These are phyloP conservation scores for Amitus sp. DNA, from an alignment of 2,888 invertebrate species.

Conservation along the genomic window DNA sequence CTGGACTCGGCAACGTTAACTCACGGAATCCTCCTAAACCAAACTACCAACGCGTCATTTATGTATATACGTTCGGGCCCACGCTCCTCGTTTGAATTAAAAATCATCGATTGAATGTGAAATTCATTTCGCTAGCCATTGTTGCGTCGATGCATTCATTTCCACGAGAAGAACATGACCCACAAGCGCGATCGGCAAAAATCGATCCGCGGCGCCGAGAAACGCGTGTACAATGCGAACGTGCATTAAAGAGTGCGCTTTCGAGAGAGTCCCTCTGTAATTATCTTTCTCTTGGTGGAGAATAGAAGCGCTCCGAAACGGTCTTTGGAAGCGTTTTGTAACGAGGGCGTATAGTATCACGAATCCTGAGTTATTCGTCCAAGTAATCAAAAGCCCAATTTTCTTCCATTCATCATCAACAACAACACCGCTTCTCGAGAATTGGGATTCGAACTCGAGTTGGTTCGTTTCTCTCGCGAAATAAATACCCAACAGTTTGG, in stretches of 20 bases:
- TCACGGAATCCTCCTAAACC: too few species aligned
- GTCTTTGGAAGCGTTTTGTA: too few species aligned
- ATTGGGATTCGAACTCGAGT: too few species aligned
- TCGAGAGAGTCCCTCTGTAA: slow-evolving; percentile 2
- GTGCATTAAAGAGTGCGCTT: background rate
- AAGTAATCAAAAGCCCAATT: too few species aligned
- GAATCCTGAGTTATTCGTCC: too few species aligned
- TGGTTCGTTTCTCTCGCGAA: too few species aligned
- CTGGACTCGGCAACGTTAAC: too few species aligned
- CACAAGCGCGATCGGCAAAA: slow-evolving; percentile 7
- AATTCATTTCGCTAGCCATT: background rate
- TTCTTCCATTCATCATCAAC: too few species aligned
- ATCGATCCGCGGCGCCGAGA: slow-evolving; percentile 13
- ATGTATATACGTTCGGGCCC: background rate
- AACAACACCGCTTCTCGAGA: too few species aligned
- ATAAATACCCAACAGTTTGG: too few species aligned
- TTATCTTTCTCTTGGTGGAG: background rate
- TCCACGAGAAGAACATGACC: slow-evolving; percentile 4
- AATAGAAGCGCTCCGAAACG: background rate
- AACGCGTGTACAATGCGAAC: background rate
- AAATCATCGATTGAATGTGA: background rate
- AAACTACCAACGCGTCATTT: too few species aligned
- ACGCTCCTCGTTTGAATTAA: background rate
- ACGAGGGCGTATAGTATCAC: too few species aligned
- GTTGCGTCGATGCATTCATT: background rate